These are phyloP conservation scores for Cromileptes altivelis DNA, from an alignment of 2,113 vertebrate genomes.

Conservation along the genomic window DNA sequence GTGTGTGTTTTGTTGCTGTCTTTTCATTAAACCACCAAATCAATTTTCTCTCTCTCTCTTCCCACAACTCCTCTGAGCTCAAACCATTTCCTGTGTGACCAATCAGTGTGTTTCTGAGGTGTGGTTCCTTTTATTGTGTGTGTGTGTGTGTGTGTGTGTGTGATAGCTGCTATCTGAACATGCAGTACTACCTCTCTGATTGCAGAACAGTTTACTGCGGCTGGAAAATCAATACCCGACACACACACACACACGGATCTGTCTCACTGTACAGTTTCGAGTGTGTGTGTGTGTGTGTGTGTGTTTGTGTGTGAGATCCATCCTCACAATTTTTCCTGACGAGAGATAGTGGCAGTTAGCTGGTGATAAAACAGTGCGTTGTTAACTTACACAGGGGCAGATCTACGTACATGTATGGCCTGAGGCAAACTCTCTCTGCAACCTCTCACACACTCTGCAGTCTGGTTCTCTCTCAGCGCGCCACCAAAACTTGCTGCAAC, in stretches of 20 bases:
- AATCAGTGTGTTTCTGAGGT: constrained; percentile 64
- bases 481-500: neutral
- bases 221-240: constrained; percentile 62
- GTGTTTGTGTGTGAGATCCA: constrained; percentile 3
- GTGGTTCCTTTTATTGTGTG: constrained; percentile 4
- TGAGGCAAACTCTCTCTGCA: neutral
- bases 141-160: constrained; percentile 33
- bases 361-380: neutral
- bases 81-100: constrained; percentile 73
- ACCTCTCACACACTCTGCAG: neutral
- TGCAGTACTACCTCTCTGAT: constrained; percentile 55
- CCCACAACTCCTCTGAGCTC: constrained; percentile 70
- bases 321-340: constrained; percentile 48
- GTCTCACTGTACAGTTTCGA: constrained; percentile 26
- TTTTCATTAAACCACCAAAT: constrained; percentile 74
- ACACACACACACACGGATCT: constrained; percentile 26
- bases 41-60: constrained; percentile 72
- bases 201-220: constrained; percentile 65
- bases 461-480: neutral
- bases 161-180: constrained; percentile 57
- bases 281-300: neutral
- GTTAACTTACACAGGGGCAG: neutral
- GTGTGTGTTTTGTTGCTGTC: constrained; percentile 49
- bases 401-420: constrained; percentile 9
- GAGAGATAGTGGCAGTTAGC: neutral